A percentile compares a stretch with the other conserved stretches of the same genome.
These are phyloP conservation scores for Mormyrus lacerda DNA, from an alignment of 2,113 vertebrate genomes.

Conservation along the genomic window DNA sequence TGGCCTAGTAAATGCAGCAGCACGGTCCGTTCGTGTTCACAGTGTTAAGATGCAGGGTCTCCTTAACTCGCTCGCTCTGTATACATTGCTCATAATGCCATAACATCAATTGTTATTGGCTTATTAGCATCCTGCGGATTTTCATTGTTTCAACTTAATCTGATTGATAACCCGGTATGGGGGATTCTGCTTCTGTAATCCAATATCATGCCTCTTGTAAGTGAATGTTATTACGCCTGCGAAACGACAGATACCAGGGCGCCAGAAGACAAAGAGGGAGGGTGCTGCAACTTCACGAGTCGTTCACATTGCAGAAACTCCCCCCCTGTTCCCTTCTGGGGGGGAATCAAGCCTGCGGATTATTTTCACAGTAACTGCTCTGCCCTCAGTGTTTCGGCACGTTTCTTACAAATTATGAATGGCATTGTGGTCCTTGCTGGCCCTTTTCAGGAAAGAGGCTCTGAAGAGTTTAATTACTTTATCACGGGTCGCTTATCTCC, in stretches of 20 bases:
- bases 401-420: background rate
- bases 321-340: background rate
- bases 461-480: conserved; percentile 11
- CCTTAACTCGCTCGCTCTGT: background rate
- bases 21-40: background rate
- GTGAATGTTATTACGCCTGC: conserved; percentile 49
- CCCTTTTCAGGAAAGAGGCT: background rate
- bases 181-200: conserved; percentile 47
- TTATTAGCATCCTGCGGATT: conserved; percentile 23
- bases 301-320: background rate
- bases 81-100: conserved; percentile 24
- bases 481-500: background rate
- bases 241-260: conserved; percentile 40
- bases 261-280: conserved; percentile 32
- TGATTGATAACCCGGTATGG: conserved; percentile 47
- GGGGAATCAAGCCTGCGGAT: background rate
- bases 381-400: background rate
- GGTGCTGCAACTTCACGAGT: background rate
- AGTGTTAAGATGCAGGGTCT: conserved; percentile 22
- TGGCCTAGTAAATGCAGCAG: background rate
- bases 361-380: background rate
- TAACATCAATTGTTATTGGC: conserved; percentile 39
- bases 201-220: conserved; percentile 45
- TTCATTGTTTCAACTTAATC: conserved; percentile 42
- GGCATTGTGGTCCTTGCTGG: background rate